A percentile compares a stretch with the other conserved stretches of the same genome.
Conservation (phyloP, 2,797 vertebrate species). For the Poecilia picta region DNA sequence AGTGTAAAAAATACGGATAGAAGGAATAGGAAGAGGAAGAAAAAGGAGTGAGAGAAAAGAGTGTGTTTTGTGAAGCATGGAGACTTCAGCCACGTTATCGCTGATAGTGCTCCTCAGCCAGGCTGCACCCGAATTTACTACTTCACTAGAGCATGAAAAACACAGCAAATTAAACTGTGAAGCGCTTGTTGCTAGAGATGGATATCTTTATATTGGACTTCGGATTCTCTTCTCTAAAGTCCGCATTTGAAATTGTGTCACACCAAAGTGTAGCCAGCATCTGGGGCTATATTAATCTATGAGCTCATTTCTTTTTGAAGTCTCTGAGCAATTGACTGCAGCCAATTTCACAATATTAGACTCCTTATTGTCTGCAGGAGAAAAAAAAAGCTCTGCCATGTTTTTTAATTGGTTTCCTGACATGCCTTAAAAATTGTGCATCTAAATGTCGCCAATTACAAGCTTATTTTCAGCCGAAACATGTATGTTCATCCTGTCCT, state of each 20-base stretch:
- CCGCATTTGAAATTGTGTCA: conserved; percentile 81
- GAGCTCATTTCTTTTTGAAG: conserved; percentile 66
- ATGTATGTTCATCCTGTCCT: conserved; percentile 10
- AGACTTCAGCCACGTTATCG: conserved; percentile 91
- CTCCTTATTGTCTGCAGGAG: conserved; percentile 45
- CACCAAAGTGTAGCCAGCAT: conserved; percentile 68
- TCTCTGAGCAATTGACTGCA: conserved; percentile 51
- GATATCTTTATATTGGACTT: conserved; percentile 94
- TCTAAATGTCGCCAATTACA: conserved; percentile 34
- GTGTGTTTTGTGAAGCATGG: conserved; percentile 85
- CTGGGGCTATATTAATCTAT: conserved; percentile 68
- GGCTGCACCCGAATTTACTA: conserved; percentile 91
- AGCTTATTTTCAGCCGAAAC: neutral
- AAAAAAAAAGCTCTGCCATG: conserved; percentile 31
- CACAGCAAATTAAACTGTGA: conserved; percentile 94
- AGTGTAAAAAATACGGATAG: conserved; percentile 42
- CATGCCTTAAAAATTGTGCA: conserved; percentile 12
- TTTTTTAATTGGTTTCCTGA: conserved; percentile 36
- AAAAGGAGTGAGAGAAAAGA: conserved; percentile 65
- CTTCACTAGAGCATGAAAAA: conserved; percentile 97
- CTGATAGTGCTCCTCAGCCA: conserved; percentile 89
- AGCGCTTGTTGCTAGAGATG: conserved; percentile 91
- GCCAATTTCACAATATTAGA: conserved; percentile 52
- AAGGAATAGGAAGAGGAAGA: conserved; percentile 64
- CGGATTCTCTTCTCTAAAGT: conserved; percentile 79